A percentile compares a stretch with the other conserved stretches of the same genome.
phyloP scores from a whole-genome alignment of 1,140 invertebrate species.

The Drosophila carrolli region DNA sequence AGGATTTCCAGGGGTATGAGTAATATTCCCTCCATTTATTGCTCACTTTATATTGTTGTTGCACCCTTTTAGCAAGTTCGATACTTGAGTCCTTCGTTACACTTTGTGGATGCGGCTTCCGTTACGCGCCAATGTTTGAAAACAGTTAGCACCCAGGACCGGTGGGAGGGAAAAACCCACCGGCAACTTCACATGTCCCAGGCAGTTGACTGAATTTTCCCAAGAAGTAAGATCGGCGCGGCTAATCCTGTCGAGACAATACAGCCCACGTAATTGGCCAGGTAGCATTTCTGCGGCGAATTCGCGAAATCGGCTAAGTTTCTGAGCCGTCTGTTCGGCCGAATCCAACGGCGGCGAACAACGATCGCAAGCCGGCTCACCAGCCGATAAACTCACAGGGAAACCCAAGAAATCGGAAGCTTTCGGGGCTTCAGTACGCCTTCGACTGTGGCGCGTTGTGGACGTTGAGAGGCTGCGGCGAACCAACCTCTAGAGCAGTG shows the following conservation, averaged over 20 bases:
- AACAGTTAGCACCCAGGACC: conserved; percentile 11
- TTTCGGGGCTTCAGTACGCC: conserved; percentile 55
- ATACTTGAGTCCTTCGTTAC: conserved; percentile 13
- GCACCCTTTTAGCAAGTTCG: conserved; percentile 7
- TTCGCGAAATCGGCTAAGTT: conserved; percentile 33
- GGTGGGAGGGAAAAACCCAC: conserved; percentile 31
- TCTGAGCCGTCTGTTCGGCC: conserved; percentile 39
- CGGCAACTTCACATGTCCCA: conserved; percentile 41
- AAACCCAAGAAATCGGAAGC: conserved; percentile 34
- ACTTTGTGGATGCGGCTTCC: background rate
- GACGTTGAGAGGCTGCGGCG: conserved; percentile 59
- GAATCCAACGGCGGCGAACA: conserved; percentile 45
- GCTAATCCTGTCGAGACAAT: conserved; percentile 46
- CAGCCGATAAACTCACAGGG: background rate
- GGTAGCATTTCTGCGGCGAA: conserved; percentile 33
- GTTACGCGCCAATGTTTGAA: conserved; percentile 39
- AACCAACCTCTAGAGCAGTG: conserved; percentile 27
- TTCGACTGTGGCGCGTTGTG: conserved; percentile 69
- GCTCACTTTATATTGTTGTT: too few relatives aligned
- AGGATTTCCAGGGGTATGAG: background rate
- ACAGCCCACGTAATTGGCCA: conserved; percentile 35
- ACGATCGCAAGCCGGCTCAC: conserved; percentile 23
- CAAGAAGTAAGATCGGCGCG: conserved; percentile 27
- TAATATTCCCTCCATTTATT: background rate
- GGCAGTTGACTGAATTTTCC: conserved; percentile 55